phyloP scores from a whole-genome alignment of 2,888 invertebrate species.

The Xanthostigma xanthostigma region DNA sequence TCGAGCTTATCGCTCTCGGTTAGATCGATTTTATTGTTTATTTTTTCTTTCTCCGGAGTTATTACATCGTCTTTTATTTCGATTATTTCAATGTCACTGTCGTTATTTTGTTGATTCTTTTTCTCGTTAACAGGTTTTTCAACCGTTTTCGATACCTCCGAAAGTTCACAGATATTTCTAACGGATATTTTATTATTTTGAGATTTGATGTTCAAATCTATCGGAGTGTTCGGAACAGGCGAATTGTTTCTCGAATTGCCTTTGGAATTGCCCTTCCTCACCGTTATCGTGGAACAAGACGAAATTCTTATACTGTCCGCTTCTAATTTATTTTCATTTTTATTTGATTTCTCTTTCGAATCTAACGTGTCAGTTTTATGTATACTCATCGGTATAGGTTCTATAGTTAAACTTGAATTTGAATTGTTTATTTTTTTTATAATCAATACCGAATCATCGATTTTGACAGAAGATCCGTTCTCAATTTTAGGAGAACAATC shows the following conservation, averaged over 20 bases:
- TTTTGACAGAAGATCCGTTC: no score
- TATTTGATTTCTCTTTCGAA: no score
- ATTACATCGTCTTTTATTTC: conserved; percentile 3
- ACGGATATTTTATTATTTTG: background rate
- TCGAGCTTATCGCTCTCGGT: background rate
- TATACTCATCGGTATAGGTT: no score
- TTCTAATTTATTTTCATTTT: no score
- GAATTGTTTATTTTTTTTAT: no score
- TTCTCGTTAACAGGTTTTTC: background rate
- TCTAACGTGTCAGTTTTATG: no score
- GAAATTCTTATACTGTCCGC: no score
- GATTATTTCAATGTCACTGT: conserved; percentile 3
- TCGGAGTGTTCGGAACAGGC: background rate
- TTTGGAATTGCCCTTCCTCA: background rate
- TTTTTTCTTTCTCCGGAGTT: background rate
- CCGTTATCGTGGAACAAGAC: background rate
- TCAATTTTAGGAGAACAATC: no score
- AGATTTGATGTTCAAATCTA: background rate
- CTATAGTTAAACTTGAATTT: no score
- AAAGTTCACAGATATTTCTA: background rate
- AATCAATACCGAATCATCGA: no score
- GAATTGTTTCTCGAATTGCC: background rate
- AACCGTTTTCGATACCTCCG: background rate
- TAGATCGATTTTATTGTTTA: background rate
- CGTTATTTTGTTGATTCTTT: background rate